A percentile compares a stretch with the other conserved stretches of the same genome.
phyloP scores from a whole-genome alignment of 2,797 vertebrate genomes.

The Salarias fasciatus region DNA sequence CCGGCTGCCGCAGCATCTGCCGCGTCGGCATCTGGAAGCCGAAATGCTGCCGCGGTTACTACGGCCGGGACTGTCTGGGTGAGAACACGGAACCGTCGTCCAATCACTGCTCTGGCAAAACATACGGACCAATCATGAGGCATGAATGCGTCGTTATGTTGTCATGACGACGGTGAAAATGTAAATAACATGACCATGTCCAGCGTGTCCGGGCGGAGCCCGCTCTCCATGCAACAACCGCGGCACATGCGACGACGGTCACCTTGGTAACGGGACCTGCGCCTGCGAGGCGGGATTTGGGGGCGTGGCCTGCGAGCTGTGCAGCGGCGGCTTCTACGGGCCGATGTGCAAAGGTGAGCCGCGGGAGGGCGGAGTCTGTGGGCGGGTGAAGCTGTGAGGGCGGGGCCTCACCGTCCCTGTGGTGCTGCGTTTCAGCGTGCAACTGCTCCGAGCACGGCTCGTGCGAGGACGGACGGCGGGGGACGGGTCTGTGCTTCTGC shows the following conservation, averaged over 20 bases:
- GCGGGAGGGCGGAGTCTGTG: background rate
- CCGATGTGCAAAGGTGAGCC: conserved; percentile 84
- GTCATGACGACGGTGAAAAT: too few species aligned
- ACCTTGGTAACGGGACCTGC: conserved; percentile 86
- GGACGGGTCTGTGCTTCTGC: conserved; percentile 90
- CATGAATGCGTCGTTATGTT: too few species aligned
- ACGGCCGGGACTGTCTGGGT: conserved; percentile 92
- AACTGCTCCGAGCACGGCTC: conserved; percentile 87
- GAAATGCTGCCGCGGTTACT: conserved; percentile 91
- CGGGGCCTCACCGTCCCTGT: background rate
- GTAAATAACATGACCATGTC: too few species aligned
- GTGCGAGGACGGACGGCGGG: conserved; percentile 84
- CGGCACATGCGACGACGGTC: conserved; percentile 85
- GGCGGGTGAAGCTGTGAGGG: too few species aligned
- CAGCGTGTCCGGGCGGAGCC: conserved; percentile 91
- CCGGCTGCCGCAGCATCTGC: conserved; percentile 85
- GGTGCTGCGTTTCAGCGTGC: conserved; percentile 82
- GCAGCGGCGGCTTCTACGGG: conserved; percentile 84
- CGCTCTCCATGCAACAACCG: conserved; percentile 82
- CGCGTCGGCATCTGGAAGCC: conserved; percentile 78
- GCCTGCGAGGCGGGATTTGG: conserved; percentile 83
- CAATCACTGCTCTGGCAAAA: too few species aligned
- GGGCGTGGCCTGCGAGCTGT: conserved; percentile 89
- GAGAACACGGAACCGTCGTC: conserved; percentile 35
- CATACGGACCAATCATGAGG: too few species aligned